Percentiles rank a stretch among this genome's conserved stretches.
Evolutionary conservation across 1,140 invertebrate genomes (phyloP).

Genomic region (Bombus pascuorum): DNA sequence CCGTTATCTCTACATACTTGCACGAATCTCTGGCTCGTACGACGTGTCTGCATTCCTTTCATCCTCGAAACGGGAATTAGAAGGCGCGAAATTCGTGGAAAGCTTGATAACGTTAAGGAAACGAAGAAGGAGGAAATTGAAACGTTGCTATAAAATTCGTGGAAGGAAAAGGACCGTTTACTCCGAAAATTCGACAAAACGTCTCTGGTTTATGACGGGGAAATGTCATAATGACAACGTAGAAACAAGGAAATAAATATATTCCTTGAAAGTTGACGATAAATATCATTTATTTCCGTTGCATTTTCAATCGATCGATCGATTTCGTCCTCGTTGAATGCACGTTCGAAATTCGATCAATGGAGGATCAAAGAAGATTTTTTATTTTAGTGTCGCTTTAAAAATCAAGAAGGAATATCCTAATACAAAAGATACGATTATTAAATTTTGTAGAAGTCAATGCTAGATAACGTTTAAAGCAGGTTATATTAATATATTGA

Average conservation of each 20-base stretch:
- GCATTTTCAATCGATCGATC: too few species aligned
- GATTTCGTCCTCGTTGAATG: too few species aligned
- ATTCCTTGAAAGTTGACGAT: too few species aligned
- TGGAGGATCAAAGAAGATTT: too few species aligned
- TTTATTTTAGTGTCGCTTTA: too few species aligned
- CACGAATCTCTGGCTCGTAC: background rate
- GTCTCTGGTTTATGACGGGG: background rate
- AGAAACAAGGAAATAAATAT: background rate
- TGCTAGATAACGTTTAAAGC: too few species aligned
- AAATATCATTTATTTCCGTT: too few species aligned
- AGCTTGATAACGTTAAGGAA: background rate
- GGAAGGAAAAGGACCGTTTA: background rate
- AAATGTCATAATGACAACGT: background rate
- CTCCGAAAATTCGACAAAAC: background rate
- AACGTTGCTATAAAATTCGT: background rate
- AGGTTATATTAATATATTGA: too few species aligned
- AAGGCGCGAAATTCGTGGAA: conserved; percentile 17
- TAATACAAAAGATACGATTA: too few species aligned
- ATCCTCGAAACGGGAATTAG: conserved; percentile 22
- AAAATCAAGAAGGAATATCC: too few species aligned
- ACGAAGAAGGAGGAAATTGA: background rate
- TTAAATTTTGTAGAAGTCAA: too few species aligned
- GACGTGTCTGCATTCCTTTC: conserved; percentile 36
- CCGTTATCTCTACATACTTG: conserved; percentile 40
- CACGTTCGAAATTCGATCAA: too few species aligned